These are phyloP conservation scores for Myotis myotis DNA, from an alignment of 2,797 vertebrate genomes.

Conservation along the genomic window DNA sequence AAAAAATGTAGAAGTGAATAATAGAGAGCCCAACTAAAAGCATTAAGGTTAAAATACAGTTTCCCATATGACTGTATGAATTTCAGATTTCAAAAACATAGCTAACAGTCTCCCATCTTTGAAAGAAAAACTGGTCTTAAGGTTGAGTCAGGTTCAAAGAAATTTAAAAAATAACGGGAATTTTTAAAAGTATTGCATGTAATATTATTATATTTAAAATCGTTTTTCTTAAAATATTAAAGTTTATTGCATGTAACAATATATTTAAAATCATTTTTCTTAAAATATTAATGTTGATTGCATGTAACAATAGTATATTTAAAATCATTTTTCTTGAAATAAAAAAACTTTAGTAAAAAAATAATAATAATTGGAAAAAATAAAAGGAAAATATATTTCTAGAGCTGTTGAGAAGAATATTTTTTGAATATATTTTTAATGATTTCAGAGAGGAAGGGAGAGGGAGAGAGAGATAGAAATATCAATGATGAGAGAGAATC, in stretches of 20 bases:
- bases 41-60: neutral
- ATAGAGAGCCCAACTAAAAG: slow-evolving; percentile 35
- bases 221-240: too few species aligned
- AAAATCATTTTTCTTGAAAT: too few species aligned
- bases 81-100: neutral
- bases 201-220: too few species aligned
- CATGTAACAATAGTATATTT: too few species aligned
- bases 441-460: too few species aligned
- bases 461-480: too few species aligned
- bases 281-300: too few species aligned
- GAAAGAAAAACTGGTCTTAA: neutral
- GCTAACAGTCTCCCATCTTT: neutral
- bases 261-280: too few species aligned
- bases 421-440: too few species aligned
- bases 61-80: neutral
- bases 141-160: neutral
- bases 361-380: neutral
- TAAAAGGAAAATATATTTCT: neutral
- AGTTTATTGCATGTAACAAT: too few species aligned
- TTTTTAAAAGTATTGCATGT: too few species aligned
- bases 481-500: too few species aligned
- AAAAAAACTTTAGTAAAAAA: neutral
- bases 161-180: neutral
- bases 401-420: neutral
- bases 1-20: neutral